A percentile compares a stretch with the other conserved stretches of the same genome.
phyloP scores from a whole-genome alignment of 2,888 invertebrate genomes.

The Lymantria monacha region DNA sequence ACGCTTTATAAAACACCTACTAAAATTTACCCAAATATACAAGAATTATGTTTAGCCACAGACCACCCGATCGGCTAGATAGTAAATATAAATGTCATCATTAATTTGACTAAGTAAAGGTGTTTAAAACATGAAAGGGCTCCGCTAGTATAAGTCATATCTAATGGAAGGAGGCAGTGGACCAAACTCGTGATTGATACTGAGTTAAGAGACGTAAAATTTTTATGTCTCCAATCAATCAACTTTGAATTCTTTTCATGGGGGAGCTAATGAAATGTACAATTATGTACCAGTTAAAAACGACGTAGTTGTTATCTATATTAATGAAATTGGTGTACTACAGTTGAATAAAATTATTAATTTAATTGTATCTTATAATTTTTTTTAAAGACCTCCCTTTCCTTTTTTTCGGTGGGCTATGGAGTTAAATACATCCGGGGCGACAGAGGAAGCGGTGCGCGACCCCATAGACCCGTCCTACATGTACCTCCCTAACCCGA shows the following conservation, averaged over 20 bases:
- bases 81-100: conserved; percentile 38
- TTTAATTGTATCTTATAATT: too few species aligned
- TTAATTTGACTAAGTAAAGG: conserved; percentile 41
- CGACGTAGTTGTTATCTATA: neutral
- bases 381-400: too few species aligned
- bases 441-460: too few species aligned
- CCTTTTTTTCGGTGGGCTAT: too few species aligned
- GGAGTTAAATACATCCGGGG: too few species aligned
- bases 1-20: too few species aligned
- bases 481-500: too few species aligned
- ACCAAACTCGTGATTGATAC: conserved; percentile 61
- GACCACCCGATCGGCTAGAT: conserved; percentile 30
- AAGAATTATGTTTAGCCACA: neutral
- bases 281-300: neutral
- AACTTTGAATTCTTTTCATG: conserved; percentile 60
- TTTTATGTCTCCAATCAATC: conserved; percentile 77
- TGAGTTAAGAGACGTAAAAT: conserved; percentile 60
- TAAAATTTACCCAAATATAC: too few species aligned
- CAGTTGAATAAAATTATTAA: too few species aligned
- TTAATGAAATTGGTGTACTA: neutral
- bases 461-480: too few species aligned
- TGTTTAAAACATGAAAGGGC: conserved; percentile 50
- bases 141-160: conserved; percentile 48
- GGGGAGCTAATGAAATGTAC: conserved; percentile 34
- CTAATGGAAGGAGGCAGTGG: conserved; percentile 28